Evolutionary conservation across 1,140 invertebrate genomes (phyloP).

Genomic region (Stratiolaelaps scimitus): DNA sequence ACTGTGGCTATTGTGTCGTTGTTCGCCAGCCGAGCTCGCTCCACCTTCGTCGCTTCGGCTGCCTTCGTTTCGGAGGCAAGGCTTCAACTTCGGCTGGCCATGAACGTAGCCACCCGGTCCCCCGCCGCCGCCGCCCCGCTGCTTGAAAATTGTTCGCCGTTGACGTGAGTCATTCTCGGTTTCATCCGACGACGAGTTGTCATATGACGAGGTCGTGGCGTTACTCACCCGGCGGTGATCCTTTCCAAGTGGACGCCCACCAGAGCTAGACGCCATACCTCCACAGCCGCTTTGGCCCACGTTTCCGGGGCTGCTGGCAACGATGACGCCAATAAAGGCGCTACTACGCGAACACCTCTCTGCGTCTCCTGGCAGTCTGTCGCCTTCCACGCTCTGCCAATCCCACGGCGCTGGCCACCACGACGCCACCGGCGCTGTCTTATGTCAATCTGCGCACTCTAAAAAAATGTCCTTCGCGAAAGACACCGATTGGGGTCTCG

Average conservation of each 20-base stretch:
- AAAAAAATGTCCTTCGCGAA: too few relatives aligned
- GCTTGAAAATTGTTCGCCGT: conserved; percentile 18
- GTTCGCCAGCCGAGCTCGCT: conserved; percentile 25
- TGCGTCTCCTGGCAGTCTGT: too few relatives aligned
- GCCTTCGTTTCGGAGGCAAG: conserved; percentile 23
- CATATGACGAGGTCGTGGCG: conserved; percentile 15
- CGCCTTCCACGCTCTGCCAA: too few relatives aligned
- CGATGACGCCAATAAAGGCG: too few relatives aligned
- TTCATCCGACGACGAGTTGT: conserved; percentile 28
- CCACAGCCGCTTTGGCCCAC: conserved; percentile 11
- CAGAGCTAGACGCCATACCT: conserved; percentile 24
- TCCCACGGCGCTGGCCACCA: too few relatives aligned
- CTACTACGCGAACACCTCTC: too few relatives aligned
- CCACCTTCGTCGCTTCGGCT: conserved; percentile 27
- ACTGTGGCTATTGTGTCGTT: background rate
- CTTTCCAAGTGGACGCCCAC: conserved; percentile 16
- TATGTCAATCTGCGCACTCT: too few relatives aligned
- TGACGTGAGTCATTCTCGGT: conserved; percentile 21
- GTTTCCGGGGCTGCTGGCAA: background rate
- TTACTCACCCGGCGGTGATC: conserved; percentile 1
- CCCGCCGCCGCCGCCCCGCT: conserved; percentile 13
- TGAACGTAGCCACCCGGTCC: background rate
- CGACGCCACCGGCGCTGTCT: too few relatives aligned
- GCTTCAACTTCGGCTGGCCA: conserved; percentile 24
- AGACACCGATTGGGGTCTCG: too few relatives aligned